Conservation (phyloP, 2,888 invertebrate genomes). For the Bombyx huttoni region DNA sequence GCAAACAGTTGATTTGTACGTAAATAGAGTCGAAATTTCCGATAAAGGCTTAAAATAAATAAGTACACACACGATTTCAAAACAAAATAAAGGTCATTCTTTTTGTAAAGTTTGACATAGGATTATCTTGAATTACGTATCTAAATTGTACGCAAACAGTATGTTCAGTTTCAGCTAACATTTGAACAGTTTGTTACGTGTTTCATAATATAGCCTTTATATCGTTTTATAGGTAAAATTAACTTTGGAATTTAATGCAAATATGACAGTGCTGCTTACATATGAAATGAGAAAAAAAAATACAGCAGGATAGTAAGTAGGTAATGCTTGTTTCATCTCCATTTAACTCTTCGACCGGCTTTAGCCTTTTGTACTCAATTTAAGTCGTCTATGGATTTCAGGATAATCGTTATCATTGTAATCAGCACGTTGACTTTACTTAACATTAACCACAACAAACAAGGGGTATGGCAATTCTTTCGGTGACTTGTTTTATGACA, state of each 20-base stretch:
- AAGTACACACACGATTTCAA: background rate
- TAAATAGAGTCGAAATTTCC: background rate
- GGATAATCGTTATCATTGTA: too few relatives aligned
- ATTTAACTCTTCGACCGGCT: too few relatives aligned
- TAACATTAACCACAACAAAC: background rate
- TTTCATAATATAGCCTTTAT: slow-evolving; percentile 37
- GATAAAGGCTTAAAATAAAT: background rate
- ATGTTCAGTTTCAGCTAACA: slow-evolving; percentile 25
- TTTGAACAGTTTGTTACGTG: slow-evolving; percentile 25
- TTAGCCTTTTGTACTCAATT: too few relatives aligned
- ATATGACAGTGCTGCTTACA: background rate
- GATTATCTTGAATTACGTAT: slow-evolving; percentile 16
- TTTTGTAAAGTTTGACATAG: slow-evolving; percentile 9
- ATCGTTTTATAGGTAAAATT: slow-evolving; percentile 12
- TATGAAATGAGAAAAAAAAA: background rate
- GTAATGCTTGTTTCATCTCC: too few relatives aligned
- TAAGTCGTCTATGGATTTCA: too few relatives aligned
- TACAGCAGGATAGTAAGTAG: too few relatives aligned
- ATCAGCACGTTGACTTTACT: too few relatives aligned
- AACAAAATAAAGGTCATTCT: background rate
- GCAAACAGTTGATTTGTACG: background rate
- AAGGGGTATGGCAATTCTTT: background rate
- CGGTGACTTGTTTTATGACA: background rate
- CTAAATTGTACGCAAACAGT: slow-evolving; percentile 18
- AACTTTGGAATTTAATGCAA: slow-evolving; percentile 34